Conservation (phyloP, 1,140 invertebrate species). For the Orchestia grillus region DNA sequence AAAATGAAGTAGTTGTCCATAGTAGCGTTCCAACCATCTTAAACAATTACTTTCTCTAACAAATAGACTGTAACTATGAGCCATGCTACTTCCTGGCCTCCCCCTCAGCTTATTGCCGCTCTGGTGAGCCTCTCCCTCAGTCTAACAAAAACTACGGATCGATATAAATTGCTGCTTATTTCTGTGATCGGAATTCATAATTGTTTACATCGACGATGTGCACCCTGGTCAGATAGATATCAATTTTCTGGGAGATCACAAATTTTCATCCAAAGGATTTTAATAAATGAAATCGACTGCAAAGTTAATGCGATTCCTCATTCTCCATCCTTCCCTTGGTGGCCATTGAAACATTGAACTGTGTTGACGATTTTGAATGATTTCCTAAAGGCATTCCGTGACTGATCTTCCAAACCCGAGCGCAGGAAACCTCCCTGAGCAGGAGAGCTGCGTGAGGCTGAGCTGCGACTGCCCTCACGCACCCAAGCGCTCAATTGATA, state of each 20-base stretch:
- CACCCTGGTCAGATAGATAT: background rate
- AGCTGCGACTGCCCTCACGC: background rate
- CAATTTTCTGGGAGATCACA: background rate
- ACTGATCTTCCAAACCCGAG: background rate
- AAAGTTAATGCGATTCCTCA: background rate
- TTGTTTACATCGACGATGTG: background rate
- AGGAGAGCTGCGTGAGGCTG: background rate
- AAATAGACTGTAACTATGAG: background rate
- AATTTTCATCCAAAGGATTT: background rate
- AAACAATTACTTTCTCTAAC: too few relatives aligned
- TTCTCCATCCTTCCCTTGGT: background rate
- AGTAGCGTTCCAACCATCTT: too few relatives aligned
- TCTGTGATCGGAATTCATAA: background rate
- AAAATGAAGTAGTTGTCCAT: too few relatives aligned
- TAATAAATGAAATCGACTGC: background rate
- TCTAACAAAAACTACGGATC: background rate
- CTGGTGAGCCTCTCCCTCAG: background rate
- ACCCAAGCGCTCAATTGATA: background rate
- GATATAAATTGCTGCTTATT: background rate
- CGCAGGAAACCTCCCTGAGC: background rate
- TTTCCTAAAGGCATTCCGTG: background rate
- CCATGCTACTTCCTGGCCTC: background rate
- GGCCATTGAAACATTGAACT: background rate
- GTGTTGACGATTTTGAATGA: background rate
- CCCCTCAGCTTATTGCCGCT: background rate